Percentiles rank a stretch among this genome's conserved stretches.
Conservation (phyloP, 2,888 invertebrate species). For the Cosmopolites sordidus region DNA sequence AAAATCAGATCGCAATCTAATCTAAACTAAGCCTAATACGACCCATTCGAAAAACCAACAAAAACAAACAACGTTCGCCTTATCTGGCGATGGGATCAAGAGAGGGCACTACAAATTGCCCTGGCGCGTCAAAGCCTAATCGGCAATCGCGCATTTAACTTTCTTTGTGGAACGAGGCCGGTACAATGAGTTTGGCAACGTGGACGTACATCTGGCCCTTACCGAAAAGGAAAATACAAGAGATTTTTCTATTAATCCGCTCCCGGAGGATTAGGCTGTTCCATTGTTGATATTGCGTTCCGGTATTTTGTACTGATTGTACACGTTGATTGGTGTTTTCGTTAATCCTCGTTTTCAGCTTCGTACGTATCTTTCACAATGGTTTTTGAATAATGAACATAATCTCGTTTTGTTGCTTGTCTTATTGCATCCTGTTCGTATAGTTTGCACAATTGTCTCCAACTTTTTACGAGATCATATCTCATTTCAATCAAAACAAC, state of each 20-base stretch:
- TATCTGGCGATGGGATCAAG: neutral
- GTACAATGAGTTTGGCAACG: too few relatives aligned
- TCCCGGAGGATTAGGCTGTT: neutral
- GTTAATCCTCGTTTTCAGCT: neutral
- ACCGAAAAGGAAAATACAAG: constrained; percentile 12
- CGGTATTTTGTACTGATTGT: neutral
- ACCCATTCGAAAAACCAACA: neutral
- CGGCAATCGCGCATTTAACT: constrained; percentile 49
- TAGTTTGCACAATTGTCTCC: neutral
- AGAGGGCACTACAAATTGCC: constrained; percentile 46
- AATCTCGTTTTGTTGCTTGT: neutral
- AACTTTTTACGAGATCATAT: too few relatives aligned
- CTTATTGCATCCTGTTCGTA: neutral
- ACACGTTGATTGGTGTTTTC: neutral
- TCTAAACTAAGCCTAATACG: neutral
- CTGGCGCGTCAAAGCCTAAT: constrained; percentile 48
- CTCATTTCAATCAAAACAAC: too few relatives aligned
- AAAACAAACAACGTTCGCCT: neutral
- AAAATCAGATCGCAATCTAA: constrained; percentile 1
- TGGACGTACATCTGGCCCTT: neutral
- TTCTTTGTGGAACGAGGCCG: constrained; percentile 39
- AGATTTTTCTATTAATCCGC: constrained; percentile 14
- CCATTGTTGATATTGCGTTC: neutral
- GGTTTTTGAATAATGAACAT: neutral
- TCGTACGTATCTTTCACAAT: neutral